Base-by-base conservation (phyloP, 2,113 vertebrate species). In the Micronycteris hirsuta region DNA sequence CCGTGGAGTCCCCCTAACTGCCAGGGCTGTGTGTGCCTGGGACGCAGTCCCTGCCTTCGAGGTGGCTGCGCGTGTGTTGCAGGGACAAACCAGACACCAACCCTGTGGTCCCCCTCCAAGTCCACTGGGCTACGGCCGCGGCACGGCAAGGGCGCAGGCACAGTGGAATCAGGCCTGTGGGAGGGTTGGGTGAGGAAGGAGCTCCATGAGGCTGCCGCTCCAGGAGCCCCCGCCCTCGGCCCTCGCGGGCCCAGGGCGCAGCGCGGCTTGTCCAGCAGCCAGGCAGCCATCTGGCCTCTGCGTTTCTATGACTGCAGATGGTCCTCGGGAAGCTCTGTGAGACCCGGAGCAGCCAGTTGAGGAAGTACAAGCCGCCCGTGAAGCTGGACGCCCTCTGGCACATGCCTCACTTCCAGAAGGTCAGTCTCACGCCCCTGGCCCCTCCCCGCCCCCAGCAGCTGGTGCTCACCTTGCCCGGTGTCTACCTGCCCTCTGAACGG, bases 301-400 rank as follows among this genome's bases (percentile, higher is more conserved):
- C 12, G 0, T 43, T 1, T 45, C 81, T 4, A 68, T 4, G 49
- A 52, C 77, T 2, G 43, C 91, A 98, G 97, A 91, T 97, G 91
- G 24, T 52, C 78, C 96, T 97, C 0, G 97, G 95, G 0, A 89
- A 86, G 17, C 76, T 97, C 0, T 94, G 92, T 0, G 99, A 99
- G 36, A 99, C 98, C 0, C 98, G 98, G 33, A 98, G 99, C 36
- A 97, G 98, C 1, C 83, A 99, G 14, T 98, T 99, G 96, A 97
- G 99, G 81, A 99, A 97, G 81, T 97, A 97, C 43, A 98, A 94
- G 4, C 97, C 76, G 0, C 97, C 98, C 0, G 94, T 86, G 2
- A 96, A 98, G 86, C 73, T 97, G 41, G 97, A 98, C 0, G 95
- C 98, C n/a, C 98, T 98, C 80, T 99, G 99, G 99, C 99, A 98